Evolutionary conservation across 2,113 vertebrate genomes (phyloP), one percentile per base, ranked within the genome.

Genomic region (Aleadryas rufinucha): DNA sequence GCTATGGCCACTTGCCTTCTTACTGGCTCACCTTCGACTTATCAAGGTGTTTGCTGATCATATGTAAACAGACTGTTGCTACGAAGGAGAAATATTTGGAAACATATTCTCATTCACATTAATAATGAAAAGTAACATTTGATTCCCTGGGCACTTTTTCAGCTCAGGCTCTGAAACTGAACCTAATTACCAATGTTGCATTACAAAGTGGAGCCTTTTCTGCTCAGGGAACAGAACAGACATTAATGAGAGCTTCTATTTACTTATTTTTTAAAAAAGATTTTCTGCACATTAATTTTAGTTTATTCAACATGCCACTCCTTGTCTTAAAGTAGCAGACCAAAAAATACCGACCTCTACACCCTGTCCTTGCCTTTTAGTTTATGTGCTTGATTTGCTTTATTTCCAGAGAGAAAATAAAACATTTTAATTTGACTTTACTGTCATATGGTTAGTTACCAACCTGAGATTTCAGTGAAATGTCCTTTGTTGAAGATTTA

Each of bases 401-500:
- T 68, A 49, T 90, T 80, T 69, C 79, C 79, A 78, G 31, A 61
- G 84, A 96, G 71, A 96, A 97, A 97, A 93, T 90, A 95, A 96
- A 97, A 90, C 44, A 77, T 96, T 96, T 98, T 97, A 89, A 91
- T 87, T 92, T 95, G 83, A 79, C 61, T 96, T 63, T 42, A 74
- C 79, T 95, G 89, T 97, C 87, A 68, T 89, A 88, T 90, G 84
- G 87, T 91, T 93, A 93, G 91, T 96, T 93, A 78, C 74, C 92
- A 88, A 90, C 84, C 61, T 75, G 84, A 97, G 96, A 97, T 96
- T 96, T 97, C 87, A 97, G 95, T 97, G 91, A 95, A 97, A 95
- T 39, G 89, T 95, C 90, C 95, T 98, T 97, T 98, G 97, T 96
- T 97, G 89, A 95, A 96, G 81, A 97, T 97, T 97, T 97, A 97